phyloP scores from a whole-genome alignment of 2,113 vertebrate genomes.

The Carassius carassius region DNA sequence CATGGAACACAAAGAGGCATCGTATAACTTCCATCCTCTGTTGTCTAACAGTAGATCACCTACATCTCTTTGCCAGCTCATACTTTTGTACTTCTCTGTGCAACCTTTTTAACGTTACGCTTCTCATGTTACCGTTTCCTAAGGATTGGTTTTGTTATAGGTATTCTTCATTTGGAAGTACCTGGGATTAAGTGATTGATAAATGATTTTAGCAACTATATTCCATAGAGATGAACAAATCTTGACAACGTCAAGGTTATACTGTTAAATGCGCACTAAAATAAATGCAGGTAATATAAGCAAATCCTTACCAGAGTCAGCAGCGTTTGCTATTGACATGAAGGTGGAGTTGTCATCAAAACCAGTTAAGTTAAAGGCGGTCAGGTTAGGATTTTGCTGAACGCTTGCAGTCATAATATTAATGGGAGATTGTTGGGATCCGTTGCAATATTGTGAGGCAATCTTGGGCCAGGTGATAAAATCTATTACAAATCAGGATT shows the following conservation, averaged over 20 bases:
- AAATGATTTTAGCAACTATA: background rate
- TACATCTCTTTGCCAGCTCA: background rate
- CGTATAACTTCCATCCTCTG: background rate
- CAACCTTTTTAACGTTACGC: background rate
- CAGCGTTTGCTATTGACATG: background rate
- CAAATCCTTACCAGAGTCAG: conserved; percentile 35
- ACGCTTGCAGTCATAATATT: conserved; percentile 60
- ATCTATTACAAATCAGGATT: conserved; percentile 20
- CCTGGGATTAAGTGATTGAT: background rate
- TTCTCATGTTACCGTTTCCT: background rate
- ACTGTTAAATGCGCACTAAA: background rate
- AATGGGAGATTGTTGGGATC: conserved; percentile 74
- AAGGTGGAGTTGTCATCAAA: conserved; percentile 18
- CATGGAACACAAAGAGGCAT: background rate
- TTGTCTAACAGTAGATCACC: background rate
- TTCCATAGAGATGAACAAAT: background rate
- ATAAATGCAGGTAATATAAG: background rate
- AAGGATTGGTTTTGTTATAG: background rate
- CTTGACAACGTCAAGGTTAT: background rate
- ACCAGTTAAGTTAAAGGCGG: conserved; percentile 57
- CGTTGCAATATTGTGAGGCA: conserved; percentile 46
- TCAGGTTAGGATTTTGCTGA: conserved; percentile 6
- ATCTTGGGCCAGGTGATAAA: conserved; percentile 52
- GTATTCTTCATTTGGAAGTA: background rate
- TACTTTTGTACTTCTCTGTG: background rate